Evolutionary conservation across 1,140 invertebrate species (phyloP).

Genomic region (Paralvinella palmiformis): DNA sequence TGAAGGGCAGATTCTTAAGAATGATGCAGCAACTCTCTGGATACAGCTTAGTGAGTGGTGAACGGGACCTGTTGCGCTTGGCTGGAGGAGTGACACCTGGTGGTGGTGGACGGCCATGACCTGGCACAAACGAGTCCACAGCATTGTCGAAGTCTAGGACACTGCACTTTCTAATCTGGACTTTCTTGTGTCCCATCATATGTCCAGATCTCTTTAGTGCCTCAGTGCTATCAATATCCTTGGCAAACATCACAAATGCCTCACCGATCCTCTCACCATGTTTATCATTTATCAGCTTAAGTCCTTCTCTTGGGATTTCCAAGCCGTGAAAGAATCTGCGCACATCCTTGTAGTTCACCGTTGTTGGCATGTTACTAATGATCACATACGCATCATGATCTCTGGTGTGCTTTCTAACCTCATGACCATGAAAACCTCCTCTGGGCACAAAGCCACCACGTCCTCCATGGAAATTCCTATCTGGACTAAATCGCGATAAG

Average conservation of each 20-base stretch:
- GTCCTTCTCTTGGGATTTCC: slow-evolving; percentile 71
- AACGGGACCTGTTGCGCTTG: slow-evolving; percentile 13
- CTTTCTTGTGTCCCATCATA: slow-evolving; percentile 29
- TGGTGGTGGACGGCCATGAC: not conserved
- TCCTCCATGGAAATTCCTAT: not conserved
- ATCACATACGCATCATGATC: slow-evolving; percentile 8
- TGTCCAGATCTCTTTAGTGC: slow-evolving; percentile 59
- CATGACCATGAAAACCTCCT: not conserved
- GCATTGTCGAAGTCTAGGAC: slow-evolving; percentile 37
- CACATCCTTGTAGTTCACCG: slow-evolving; percentile 58
- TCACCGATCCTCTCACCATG: slow-evolving; percentile 71
- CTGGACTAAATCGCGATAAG: not conserved
- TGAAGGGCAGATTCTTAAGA: slow-evolving; percentile 27
- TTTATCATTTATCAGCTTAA: slow-evolving; percentile 77
- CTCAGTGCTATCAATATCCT: slow-evolving; percentile 60
- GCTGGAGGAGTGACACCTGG: not conserved
- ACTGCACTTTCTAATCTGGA: slow-evolving; percentile 33
- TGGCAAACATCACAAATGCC: slow-evolving; percentile 70
- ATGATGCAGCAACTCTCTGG: slow-evolving; percentile 7
- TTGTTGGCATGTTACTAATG: slow-evolving; percentile 32
- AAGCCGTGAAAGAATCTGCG: slow-evolving; percentile 71
- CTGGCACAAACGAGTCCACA: slow-evolving; percentile 28
- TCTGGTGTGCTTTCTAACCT: not conserved
- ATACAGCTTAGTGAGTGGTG: not conserved
- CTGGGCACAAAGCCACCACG: not conserved